Evolutionary conservation across 2,888 invertebrate species (phyloP).

Genomic region (Tridacna crocea): DNA sequence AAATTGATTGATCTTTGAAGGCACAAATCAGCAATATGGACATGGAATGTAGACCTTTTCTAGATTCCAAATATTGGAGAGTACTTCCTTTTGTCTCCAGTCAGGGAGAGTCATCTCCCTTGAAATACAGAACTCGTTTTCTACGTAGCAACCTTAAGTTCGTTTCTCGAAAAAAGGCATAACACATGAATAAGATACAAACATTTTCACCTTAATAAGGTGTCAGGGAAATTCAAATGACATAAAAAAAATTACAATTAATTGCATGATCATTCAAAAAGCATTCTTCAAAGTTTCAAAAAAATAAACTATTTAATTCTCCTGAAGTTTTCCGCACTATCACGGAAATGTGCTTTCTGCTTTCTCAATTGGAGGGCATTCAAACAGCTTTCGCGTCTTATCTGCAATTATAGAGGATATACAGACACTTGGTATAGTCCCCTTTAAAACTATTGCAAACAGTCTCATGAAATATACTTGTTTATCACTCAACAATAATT

Average conservation of each 20-base stretch:
- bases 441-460: too few relatives aligned
- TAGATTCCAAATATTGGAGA: conserved; percentile 26
- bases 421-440: too few relatives aligned
- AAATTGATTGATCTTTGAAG: background rate
- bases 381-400: background rate
- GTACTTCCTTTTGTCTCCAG: conserved; percentile 30
- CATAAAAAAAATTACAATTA: conserved; percentile 37
- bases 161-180: conserved; percentile 19
- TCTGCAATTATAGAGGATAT: too few relatives aligned
- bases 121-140: conserved; percentile 27
- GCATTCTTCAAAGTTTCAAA: conserved; percentile 38
- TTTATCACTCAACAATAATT: too few relatives aligned
- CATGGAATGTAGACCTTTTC: conserved; percentile 50
- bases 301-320: conserved; percentile 52
- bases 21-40: conserved; percentile 48
- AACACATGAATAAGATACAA: conserved; percentile 11
- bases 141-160: conserved; percentile 14
- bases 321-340: conserved; percentile 51
- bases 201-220: conserved; percentile 26
- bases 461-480: too few relatives aligned
- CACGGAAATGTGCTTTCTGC: conserved; percentile 35
- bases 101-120: conserved; percentile 1
- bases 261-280: conserved; percentile 21
- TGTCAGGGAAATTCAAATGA: conserved; percentile 46
- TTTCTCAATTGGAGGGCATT: conserved; percentile 13